A percentile compares a stretch with the other conserved stretches of the same genome.
Evolutionary conservation across 2,888 invertebrate genomes (phyloP).

Genomic region (Drosophila longiperda): DNA sequence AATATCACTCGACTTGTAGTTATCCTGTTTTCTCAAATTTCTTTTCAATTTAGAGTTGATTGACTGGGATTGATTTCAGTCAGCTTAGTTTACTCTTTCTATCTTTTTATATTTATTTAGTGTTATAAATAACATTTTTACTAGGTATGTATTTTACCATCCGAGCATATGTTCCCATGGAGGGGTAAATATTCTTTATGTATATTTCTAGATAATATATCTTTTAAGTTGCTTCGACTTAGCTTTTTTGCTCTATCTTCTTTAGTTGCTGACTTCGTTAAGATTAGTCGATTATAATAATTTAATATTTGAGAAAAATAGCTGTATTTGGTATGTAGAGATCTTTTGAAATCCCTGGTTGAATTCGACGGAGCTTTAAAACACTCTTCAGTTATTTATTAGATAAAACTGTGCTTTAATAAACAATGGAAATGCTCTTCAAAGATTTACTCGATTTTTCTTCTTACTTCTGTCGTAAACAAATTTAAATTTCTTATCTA

Average conservation of each 20-base stretch:
- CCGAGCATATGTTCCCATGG: not conserved
- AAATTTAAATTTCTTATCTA: not conserved
- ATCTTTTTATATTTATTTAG: not conserved
- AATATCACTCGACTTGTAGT: not conserved
- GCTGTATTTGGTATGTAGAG: not conserved
- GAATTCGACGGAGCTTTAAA: rapidly evolving
- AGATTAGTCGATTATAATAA: not conserved
- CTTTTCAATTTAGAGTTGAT: not conserved
- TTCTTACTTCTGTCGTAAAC: not conserved
- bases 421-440: no score
- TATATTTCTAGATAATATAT: not conserved
- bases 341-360: not conserved
- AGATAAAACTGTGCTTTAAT: not conserved
- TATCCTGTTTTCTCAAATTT: slow-evolving; percentile 14
- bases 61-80: not conserved
- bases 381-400: not conserved
- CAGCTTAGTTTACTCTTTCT: rapidly evolving
- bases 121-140: not conserved
- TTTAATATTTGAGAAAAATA: not conserved
- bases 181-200: no score
- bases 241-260: not conserved
- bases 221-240: not conserved
- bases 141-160: no score
- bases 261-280: not conserved
- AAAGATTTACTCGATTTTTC: not conserved